A percentile compares a stretch with the other conserved stretches of the same genome.
Conservation (phyloP, 2,113 vertebrate species). For the Chinchilla lanigera region DNA sequence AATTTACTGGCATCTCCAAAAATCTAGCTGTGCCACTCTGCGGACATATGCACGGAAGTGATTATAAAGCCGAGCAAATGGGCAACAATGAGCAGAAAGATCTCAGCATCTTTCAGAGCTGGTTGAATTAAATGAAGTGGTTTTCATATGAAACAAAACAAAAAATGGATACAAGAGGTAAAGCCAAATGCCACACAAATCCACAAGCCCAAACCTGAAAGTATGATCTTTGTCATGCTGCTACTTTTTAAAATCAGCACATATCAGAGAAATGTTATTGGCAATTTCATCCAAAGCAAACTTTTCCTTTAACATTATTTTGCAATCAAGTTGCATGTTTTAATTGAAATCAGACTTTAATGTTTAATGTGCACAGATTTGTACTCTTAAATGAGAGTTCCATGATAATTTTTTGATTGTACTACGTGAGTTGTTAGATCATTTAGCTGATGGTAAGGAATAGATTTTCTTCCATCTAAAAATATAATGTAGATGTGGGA, state of each 20-base stretch:
- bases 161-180: background rate
- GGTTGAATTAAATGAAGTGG: background rate
- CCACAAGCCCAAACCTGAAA: background rate
- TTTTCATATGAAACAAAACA: constrained; percentile 56
- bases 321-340: constrained; percentile 52
- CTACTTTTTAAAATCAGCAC: background rate
- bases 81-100: background rate
- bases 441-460: background rate
- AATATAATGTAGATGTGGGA: background rate
- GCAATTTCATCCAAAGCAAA: background rate
- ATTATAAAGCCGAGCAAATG: constrained; percentile 50
- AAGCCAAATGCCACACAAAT: background rate
- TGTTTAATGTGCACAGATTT: constrained; percentile 19
- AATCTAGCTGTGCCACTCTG: background rate
- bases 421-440: background rate
- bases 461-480: background rate
- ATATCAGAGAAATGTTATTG: background rate
- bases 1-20: constrained; percentile 33
- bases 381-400: constrained; percentile 24
- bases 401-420: constrained; percentile 31
- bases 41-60: background rate
- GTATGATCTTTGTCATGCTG: background rate
- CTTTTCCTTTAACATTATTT: background rate
- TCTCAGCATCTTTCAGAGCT: background rate
- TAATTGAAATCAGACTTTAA: constrained; percentile 50